Evolutionary conservation across 2,113 vertebrate species (phyloP), one percentile per base, ranked within the genome.

Genomic region (Sciurus niger): DNA sequence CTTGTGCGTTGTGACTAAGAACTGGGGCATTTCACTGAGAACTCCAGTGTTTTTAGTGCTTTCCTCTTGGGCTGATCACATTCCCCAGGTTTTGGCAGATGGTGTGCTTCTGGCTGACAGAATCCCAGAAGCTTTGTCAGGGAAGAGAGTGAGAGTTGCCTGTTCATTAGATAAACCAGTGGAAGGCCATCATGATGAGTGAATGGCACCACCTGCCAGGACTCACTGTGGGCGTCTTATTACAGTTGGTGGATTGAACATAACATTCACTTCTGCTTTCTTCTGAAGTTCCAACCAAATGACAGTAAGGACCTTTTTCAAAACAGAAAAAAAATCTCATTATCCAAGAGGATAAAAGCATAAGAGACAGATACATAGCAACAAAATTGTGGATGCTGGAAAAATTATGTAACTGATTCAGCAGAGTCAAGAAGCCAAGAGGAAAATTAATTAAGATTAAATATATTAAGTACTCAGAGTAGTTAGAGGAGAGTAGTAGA

Each of bases 101-200:
- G 8, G 34, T 8, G 6, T 34, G 9, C 43, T 63, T 55, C 72
- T 28, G 46, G 46, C 48, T 34, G 32, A 25, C 22, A 17, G 28
- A 10, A 24, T 72, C 51, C 37, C 63, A 60, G 67, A 60, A 83
- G 24, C 4, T 55, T 78, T 14, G 30, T 6, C 22, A 37, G n/a
- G 32, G 4, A 70, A 34, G 60, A 68, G 48, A 70, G 17, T 63
- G 48, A n/a, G 46, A n/a, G 83, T 46, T 34, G 22, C 40, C 40
- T 24, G 37, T 8, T 63, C 10, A 14, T 58, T 53, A 10, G 46
- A 48, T 84, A 67, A 40, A 78, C 73, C 12, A 30, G 20, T 8
- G 0, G 6, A 40, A 43, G 22, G 22, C n/a, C 5, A 28, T n/a
- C 1, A 1, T 32, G 43, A 40, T 14, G 51, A 51, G 17, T 20